A percentile compares a stretch with the other conserved stretches of the same genome.
Conservation (phyloP, 2,113 vertebrate species). For the Dendropsophus ebraccatus region DNA sequence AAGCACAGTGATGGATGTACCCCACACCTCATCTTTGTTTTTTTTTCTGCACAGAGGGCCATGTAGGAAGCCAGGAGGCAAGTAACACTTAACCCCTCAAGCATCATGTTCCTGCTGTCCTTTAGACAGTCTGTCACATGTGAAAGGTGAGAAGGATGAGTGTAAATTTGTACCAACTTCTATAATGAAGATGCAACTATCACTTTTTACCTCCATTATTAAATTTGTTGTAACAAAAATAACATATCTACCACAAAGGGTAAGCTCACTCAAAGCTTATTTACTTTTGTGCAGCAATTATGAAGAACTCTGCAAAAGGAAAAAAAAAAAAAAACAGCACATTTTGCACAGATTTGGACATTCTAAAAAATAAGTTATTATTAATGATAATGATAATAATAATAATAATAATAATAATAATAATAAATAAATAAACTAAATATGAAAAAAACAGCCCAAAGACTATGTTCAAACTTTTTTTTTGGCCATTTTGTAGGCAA, state of each 20-base stretch:
- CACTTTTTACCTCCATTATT: constrained; percentile 71
- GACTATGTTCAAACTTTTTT: too few relatives aligned
- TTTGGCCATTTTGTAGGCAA: too few relatives aligned
- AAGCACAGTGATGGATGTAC: constrained; percentile 70
- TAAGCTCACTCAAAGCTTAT: too few relatives aligned
- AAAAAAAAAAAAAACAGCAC: too few relatives aligned
- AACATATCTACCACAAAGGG: constrained; percentile 63
- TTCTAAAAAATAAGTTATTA: too few relatives aligned
- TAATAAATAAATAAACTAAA: too few relatives aligned
- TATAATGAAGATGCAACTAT: constrained; percentile 75
- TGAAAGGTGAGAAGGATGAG: constrained; percentile 74
- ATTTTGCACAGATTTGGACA: too few relatives aligned
- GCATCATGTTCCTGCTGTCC: constrained; percentile 72
- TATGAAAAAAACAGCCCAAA: too few relatives aligned
- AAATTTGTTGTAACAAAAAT: constrained; percentile 71
- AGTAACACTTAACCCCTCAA: constrained; percentile 81
- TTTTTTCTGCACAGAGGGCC: constrained; percentile 74
- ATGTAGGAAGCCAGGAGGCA: constrained; percentile 74
- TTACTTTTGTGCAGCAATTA: too few relatives aligned
- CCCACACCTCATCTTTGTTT: constrained; percentile 73
- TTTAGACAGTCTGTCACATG: constrained; percentile 71
- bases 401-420: too few relatives aligned
- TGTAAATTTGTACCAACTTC: constrained; percentile 80
- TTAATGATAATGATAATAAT: too few relatives aligned
- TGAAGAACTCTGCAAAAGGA: too few relatives aligned